Evolutionary conservation across 2,797 vertebrate genomes (phyloP).

Genomic region (Gallinago nigripennis): DNA sequence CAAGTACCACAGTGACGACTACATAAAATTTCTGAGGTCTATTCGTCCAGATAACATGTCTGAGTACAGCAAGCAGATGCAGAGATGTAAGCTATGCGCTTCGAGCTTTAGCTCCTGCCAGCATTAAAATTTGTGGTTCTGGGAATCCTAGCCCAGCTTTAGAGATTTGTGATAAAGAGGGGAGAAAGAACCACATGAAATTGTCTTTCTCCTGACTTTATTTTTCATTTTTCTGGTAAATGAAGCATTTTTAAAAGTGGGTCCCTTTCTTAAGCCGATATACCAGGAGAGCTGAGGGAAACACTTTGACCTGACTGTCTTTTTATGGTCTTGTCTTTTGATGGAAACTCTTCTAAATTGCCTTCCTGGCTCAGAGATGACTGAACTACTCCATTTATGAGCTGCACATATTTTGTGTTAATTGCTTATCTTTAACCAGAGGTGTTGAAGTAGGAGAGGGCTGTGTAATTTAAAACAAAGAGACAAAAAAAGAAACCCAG

Average conservation of each 20-base stretch:
- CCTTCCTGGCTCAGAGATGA: not conserved
- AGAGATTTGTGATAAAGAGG: not conserved
- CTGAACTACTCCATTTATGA: not conserved
- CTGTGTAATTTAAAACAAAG: not conserved
- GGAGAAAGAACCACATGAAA: not conserved
- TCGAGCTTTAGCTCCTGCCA: not conserved
- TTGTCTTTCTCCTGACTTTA: not conserved
- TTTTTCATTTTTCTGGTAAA: not conserved
- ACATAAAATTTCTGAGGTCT: slow-evolving; percentile 96
- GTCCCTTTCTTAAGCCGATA: not conserved
- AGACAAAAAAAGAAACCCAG: not conserved
- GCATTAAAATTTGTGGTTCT: not conserved
- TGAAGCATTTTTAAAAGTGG: fast-evolving
- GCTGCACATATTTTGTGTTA: not conserved
- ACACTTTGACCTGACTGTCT: not conserved
- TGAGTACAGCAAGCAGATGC: slow-evolving; percentile 99
- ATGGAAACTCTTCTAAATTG: not conserved
- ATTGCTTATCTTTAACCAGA: not conserved
- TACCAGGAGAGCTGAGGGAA: not conserved
- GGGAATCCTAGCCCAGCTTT: not conserved
- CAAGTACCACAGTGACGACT: slow-evolving; percentile 98
- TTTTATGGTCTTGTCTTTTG: not conserved
- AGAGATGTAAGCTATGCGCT: slow-evolving; percentile 87
- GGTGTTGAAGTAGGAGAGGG: not conserved
- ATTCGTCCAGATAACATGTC: slow-evolving; percentile 99